Evolutionary conservation across 2,797 vertebrate species (phyloP).

Genomic region (Gambelia wislizenii): DNA sequence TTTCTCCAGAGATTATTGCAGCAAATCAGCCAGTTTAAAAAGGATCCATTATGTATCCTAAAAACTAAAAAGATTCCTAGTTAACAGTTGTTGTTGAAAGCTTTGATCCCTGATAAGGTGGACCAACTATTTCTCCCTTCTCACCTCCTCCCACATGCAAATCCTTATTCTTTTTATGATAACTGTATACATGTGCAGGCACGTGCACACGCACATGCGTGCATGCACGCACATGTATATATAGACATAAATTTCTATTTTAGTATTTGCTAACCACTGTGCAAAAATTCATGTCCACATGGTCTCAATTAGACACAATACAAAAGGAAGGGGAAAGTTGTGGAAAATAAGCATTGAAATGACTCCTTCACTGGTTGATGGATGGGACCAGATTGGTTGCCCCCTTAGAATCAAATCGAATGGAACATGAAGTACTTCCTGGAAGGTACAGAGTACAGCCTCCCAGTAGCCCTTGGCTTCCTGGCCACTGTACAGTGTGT

Average conservation of each 20-base stretch:
- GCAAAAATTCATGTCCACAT: neutral
- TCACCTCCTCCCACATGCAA: too few species aligned
- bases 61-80: neutral
- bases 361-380: neutral
- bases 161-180: neutral
- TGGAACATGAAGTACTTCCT: neutral
- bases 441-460: neutral
- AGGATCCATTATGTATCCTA: neutral
- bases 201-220: neutral
- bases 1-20: constrained; percentile 35
- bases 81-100: constrained; percentile 28
- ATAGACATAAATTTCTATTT: too few species aligned
- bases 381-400: neutral
- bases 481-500: too few species aligned
- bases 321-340: too few species aligned
- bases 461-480: neutral
- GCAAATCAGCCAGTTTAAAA: constrained; percentile 28
- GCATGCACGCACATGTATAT: neutral
- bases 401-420: too few species aligned
- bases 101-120: constrained; percentile 57
- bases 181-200: neutral
- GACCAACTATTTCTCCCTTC: constrained; percentile 62
- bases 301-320: neutral
- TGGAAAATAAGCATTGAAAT: neutral
- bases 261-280: neutral